Evolutionary conservation across 2,888 invertebrate species (phyloP), one percentile per base, ranked within the genome.

Genomic region (Pyrocoelia pectoralis): DNA sequence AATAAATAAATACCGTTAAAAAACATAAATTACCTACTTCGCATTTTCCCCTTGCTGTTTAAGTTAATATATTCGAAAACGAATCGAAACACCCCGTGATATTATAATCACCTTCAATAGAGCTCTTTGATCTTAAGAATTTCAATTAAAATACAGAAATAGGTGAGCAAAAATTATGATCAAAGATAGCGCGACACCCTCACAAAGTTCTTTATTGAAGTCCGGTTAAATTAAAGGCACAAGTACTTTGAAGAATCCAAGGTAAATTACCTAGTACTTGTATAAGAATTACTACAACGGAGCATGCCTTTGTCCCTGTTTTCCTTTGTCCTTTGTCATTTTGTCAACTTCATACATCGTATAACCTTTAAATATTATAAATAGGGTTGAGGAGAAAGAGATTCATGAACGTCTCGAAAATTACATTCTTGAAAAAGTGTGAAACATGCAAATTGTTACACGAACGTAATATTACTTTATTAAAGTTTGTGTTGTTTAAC

Each of bases 71-170:
- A n/a, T n/a, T n/a, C n/a, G n/a, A n/a, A n/a, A n/a, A n/a, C n/a
- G n/a, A n/a, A n/a, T 48, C n/a, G 1, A 24, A 50, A 24, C 5
- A 9, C 10, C 10, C 29, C n/a, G n/a, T n/a, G 28, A 43, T 43
- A 41, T 29, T 40, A 38, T 56, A 54, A 56, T 51, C 41, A 56
- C 54, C 19, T 43, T 61, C 40, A n/a, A 15, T 49, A 15, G 10
- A 51, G 33, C 12, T 52, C 68, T 69, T 70, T 70, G 68, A 70
- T 69, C 67, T 61, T 50, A 58, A 62, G 68, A 69, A 68, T 68
- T 68, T 66, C 70, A 70, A 71, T 71, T 70, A 71, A 71, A 70
- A 67, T 64, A 67, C 64, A 65, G 61, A 62, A 68, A 69, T 67
- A 66, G 66, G 54, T 59, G 54, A 55, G 48, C 56, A 70, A 66